A percentile compares a stretch with the other conserved stretches of the same genome.
Evolutionary conservation across 1,140 invertebrate genomes (phyloP).

Genomic region (Riptortus pedestris): DNA sequence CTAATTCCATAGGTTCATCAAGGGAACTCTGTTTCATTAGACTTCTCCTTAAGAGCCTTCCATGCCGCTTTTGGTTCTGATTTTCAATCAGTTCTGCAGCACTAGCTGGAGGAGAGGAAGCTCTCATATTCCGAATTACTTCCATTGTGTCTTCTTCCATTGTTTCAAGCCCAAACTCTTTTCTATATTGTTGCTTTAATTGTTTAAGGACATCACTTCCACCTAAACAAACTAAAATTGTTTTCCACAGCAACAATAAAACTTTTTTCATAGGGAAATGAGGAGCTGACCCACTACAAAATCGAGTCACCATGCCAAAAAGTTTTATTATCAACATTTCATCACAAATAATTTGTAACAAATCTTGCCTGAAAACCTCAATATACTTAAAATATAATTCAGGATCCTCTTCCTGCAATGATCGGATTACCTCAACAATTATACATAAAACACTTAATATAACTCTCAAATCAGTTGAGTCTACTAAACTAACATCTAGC

Average conservation of each 20-base stretch:
- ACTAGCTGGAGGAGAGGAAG: slow-evolving; percentile 87
- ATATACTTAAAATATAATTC: slow-evolving; percentile 60
- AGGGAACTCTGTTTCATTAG: slow-evolving; percentile 89
- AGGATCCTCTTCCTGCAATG: slow-evolving; percentile 45
- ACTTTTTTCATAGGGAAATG: slow-evolving; percentile 98
- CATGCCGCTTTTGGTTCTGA: slow-evolving; percentile 58
- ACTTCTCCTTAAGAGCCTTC: slow-evolving; percentile 52
- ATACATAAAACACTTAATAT: slow-evolving; percentile 89
- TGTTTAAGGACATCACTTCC: slow-evolving; percentile 71
- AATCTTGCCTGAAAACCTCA: slow-evolving; percentile 67
- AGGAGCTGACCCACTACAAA: slow-evolving; percentile 85
- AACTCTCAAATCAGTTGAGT: slow-evolving; percentile 82
- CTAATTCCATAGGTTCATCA: slow-evolving; percentile 60
- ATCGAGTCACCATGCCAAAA: slow-evolving; percentile 82
- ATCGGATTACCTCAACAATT: slow-evolving; percentile 81
- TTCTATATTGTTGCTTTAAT: slow-evolving; percentile 62
- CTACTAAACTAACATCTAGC: slow-evolving; percentile 77
- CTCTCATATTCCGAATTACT: slow-evolving; percentile 82
- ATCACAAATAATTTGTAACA: slow-evolving; percentile 47
- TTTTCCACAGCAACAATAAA: slow-evolving; percentile 90
- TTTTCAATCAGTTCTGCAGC: slow-evolving; percentile 84
- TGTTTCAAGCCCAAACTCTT: slow-evolving; percentile 57
- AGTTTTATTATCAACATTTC: slow-evolving; percentile 80
- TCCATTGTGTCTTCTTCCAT: slow-evolving; percentile 86
- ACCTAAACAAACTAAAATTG: slow-evolving; percentile 78